Conservation (phyloP, 1,140 invertebrate species). For the Venturia canescens region DNA sequence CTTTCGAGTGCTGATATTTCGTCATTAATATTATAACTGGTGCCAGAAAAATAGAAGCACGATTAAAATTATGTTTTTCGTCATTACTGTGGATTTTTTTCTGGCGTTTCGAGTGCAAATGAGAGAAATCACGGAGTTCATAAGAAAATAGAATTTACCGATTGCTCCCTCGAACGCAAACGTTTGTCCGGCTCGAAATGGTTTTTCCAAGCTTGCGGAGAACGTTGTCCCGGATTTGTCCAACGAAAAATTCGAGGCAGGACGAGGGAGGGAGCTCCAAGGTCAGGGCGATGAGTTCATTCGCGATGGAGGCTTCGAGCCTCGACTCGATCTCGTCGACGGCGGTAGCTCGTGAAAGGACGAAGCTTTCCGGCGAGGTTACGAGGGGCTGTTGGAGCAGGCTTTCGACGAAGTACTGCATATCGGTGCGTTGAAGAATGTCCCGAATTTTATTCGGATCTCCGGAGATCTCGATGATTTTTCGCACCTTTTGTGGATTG, state of each 20-base stretch:
- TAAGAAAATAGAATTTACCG: too few species aligned
- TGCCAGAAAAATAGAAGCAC: background rate
- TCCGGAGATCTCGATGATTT: background rate
- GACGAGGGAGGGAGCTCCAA: constrained; percentile 49
- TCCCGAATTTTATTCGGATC: constrained; percentile 19
- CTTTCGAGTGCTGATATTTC: background rate
- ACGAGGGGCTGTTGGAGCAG: constrained; percentile 34
- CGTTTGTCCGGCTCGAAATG: background rate
- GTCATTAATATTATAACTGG: background rate
- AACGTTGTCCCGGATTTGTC: constrained; percentile 54
- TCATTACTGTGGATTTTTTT: too few species aligned
- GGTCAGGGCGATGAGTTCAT: constrained; percentile 54
- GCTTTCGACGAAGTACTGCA: constrained; percentile 38
- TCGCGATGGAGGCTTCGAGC: constrained; percentile 41
- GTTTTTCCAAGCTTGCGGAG: constrained; percentile 19
- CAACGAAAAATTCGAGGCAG: constrained; percentile 38
- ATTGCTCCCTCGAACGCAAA: too few species aligned
- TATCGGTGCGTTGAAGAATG: constrained; percentile 32
- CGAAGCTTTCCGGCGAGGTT: constrained; percentile 45
- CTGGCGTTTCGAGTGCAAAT: too few species aligned
- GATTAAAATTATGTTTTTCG: too few species aligned
- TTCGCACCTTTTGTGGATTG: constrained; percentile 50
- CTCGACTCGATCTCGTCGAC: constrained; percentile 52
- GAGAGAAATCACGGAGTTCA: too few species aligned
- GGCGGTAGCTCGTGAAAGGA: constrained; percentile 44